Evolutionary conservation across 2,888 invertebrate species (phyloP).

Genomic region (Drosophila rellima): DNA sequence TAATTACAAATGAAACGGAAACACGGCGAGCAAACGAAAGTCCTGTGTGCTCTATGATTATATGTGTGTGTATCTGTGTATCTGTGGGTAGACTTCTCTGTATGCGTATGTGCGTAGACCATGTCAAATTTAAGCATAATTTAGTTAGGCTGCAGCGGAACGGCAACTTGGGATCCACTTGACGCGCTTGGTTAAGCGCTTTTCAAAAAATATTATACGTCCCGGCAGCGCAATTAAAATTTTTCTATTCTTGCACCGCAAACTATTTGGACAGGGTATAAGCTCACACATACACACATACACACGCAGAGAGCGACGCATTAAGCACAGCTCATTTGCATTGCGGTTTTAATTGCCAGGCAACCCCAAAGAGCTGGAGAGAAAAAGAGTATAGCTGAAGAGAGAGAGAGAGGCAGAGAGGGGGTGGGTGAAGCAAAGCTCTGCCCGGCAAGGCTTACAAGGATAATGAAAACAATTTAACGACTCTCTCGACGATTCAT

Average conservation of each 20-base stretch:
- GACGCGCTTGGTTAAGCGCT: constrained; percentile 48
- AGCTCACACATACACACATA: constrained; percentile 14
- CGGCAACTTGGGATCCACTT: constrained; percentile 28
- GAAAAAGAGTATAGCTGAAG: background rate
- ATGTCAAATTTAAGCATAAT: constrained; percentile 52
- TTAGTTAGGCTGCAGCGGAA: constrained; percentile 11
- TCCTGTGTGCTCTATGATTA: constrained; percentile 8
- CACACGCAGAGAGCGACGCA: constrained; percentile 38
- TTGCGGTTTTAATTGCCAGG: constrained; percentile 78
- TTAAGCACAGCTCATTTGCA: constrained; percentile 80
- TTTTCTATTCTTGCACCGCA: constrained; percentile 53
- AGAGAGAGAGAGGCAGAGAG: background rate
- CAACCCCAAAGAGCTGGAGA: constrained; percentile 25
- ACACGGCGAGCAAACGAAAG: constrained; percentile 56
- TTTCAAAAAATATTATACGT: constrained; percentile 48
- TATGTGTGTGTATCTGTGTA: background rate
- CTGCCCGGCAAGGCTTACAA: constrained; percentile 65
- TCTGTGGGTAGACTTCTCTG: background rate
- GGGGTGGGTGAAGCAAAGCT: background rate
- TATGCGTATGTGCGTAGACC: constrained; percentile 26
- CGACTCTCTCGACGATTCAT: constrained; percentile 76
- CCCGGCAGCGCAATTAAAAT: constrained; percentile 68
- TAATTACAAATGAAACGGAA: constrained; percentile 83
- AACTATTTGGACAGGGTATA: constrained; percentile 56
- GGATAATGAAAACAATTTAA: constrained; percentile 82